Evolutionary conservation across 1,140 invertebrate genomes (phyloP), one percentile per base, ranked within the genome.

Genomic region (Drosophila bocqueti): DNA sequence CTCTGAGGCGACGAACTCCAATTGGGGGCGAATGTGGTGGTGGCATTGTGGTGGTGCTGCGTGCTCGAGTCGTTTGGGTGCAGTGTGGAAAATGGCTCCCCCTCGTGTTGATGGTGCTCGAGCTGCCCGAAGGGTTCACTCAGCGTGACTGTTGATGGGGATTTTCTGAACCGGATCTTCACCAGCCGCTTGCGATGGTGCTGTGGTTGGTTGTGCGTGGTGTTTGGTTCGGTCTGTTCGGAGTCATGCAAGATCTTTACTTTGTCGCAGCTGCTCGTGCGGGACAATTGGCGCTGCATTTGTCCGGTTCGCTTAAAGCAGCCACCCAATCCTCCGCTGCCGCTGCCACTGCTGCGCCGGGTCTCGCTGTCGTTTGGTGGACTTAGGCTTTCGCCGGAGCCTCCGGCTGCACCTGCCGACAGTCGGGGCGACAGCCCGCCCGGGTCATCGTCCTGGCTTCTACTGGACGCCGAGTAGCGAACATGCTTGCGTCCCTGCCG

Each of bases 181-280:
- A 73, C 16, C 63, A 75, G 60, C 59, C 66, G 64, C 40, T 71
- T 71, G 81, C 65, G 29, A 49, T 64, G 59, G 45, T 49, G 75
- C 36, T 77, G 55, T 62, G 64, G 16, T 54, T 74, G 61, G 67
- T 65, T 69, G 55, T 50, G 76, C 64, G 60, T 60, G 63, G 61
- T 34, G 69, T 57, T 66, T 67, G 73, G 40, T 67, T 74, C 68
- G 63, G 80, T 76, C 49, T 62, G 65, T 69, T 86, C 67, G 40
- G 36, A 55, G 55, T 81, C 85, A 85, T 82, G 83, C 83, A 91
- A 75, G 72, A 91, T 91, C 65, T 83, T 92, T 92, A 92, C 91
- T 91, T 92, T 92, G 66, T 92, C 91, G 69, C 86, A 77, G 43
- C 83, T 76, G 66, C 43, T 78, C 43, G 81, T 81, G 50, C 76